A percentile compares a stretch with the other conserved stretches of the same genome.
phyloP scores from a whole-genome alignment of 2,888 invertebrate species.

The Fragum fragum region DNA sequence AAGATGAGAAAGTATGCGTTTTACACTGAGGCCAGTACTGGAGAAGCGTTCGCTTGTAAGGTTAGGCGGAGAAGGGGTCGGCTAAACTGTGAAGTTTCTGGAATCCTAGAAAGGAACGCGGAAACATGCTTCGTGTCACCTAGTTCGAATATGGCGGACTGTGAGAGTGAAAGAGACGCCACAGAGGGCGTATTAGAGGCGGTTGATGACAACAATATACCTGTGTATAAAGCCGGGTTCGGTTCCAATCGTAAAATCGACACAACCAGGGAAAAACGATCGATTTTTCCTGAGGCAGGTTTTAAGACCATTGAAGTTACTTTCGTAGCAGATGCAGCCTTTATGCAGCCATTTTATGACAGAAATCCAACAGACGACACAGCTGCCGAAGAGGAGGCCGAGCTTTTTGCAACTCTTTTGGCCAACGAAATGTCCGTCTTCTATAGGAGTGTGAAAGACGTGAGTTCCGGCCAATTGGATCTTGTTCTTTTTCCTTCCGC shows the following conservation, averaged over 20 bases:
- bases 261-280: not conserved
- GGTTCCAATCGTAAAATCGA: not conserved
- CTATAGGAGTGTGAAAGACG: conserved; percentile 14
- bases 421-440: conserved; percentile 20
- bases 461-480: not conserved
- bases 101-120: not conserved
- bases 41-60: conserved; percentile 21
- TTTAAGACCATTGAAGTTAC: conserved; percentile 2
- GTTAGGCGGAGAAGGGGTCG: conserved; percentile 1
- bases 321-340: conserved; percentile 5
- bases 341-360: conserved; percentile 8
- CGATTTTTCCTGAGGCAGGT: conserved; percentile 4
- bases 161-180: not conserved
- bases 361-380: conserved; percentile 2
- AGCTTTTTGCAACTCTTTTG: conserved; percentile 8
- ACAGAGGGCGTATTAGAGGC: not conserved
- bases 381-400: conserved; percentile 18
- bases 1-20: conserved; percentile 5
- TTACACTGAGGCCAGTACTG: conserved; percentile 6
- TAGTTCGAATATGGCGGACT: conserved; percentile 9
- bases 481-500: not conserved
- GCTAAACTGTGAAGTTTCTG: not conserved
- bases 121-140: conserved; percentile 7
- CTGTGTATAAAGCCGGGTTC: not conserved
- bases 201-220: not conserved